Base-by-base conservation (phyloP, 2,113 vertebrate species). In the Rhinolophus sinicus region DNA sequence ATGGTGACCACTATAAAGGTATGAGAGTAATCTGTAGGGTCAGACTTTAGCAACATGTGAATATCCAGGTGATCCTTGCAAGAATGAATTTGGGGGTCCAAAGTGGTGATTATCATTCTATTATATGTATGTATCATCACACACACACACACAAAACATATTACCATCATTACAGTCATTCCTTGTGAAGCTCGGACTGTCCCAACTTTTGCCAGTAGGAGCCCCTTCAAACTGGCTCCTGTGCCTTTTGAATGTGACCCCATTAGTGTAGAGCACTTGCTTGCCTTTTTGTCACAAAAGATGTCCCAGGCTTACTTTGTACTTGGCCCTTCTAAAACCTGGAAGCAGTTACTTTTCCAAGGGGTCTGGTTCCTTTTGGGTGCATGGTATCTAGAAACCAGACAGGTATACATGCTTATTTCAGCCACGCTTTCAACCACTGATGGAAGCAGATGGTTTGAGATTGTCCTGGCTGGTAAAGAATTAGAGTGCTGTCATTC, bases 401-500 rank as follows among this genome's bases (percentile, higher is more conserved):
- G 84, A 38, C n/a, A 16, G 44, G 69, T 2, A 13, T 33, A 4
- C 11, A 21, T 15, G 54, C 30, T 64, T 54, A n/a, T 83, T 54
- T 87, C 62, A 38, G 30, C 40, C 76, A 56, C 10, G n/a, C 8
- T 54, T 78, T 58, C 58, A 14, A 24, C 21, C 60, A 13, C 58
- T 2, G 6, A 47, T 62, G 21, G 44, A 47, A 88, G 33, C 22
- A 28, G 65, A 30, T 4, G 38, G 8, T 1, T 22, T 82, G 47
- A 52, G 54, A 26, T 4, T 10, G 6, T 44, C 67, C 69, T 18
- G 9, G 54, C 26, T 4, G 12, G 18, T 22, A 21, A 67, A 38
- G 24, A 33, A 30, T 5, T 3, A 3, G 1, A 3, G 15, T 12
- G 19, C 69, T 64, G 1, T 15, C 3, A 1, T 13, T 75, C 21